Conservation (phyloP, 2,113 vertebrate genomes). For the Paramisgurnus dabryanus region DNA sequence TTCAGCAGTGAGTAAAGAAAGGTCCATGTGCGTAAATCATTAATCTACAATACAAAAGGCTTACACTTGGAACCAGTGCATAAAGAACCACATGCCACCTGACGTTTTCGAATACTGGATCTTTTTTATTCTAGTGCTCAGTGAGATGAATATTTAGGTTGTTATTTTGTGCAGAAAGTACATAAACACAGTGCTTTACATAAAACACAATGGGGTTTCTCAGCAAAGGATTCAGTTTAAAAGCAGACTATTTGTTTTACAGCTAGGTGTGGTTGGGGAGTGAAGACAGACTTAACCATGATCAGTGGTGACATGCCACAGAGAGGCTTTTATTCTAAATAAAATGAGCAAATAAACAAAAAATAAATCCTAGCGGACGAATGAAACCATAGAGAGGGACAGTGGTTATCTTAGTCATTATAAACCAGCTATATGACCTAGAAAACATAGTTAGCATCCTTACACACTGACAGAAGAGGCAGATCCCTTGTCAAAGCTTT, state of each 20-base stretch:
- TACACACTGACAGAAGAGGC: neutral
- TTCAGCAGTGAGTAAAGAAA: slow-evolving; percentile 41
- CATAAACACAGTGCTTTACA: neutral
- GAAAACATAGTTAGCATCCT: neutral
- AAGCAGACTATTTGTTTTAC: neutral
- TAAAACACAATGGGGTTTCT: neutral
- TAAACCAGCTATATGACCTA: neutral
- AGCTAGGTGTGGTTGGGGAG: neutral
- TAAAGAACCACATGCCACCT: slow-evolving; percentile 4
- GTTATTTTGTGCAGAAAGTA: neutral
- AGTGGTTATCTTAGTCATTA: neutral
- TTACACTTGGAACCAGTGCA: slow-evolving; percentile 12
- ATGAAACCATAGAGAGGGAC: slow-evolving; percentile 3
- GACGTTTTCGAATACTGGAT: neutral
- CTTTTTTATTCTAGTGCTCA: neutral
- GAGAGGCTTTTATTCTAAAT: slow-evolving; percentile 18
- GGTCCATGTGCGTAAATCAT: slow-evolving; percentile 48
- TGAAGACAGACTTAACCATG: neutral
- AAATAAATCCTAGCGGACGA: neutral
- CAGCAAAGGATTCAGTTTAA: neutral
- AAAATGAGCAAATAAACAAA: slow-evolving; percentile 1
- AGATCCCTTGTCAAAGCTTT: neutral
- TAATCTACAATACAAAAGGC: slow-evolving; percentile 34
- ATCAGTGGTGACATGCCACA: slow-evolving; percentile 13
- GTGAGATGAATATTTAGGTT: neutral